phyloP scores from a whole-genome alignment of 2,888 invertebrate genomes.

The Odontocolon sp. region DNA sequence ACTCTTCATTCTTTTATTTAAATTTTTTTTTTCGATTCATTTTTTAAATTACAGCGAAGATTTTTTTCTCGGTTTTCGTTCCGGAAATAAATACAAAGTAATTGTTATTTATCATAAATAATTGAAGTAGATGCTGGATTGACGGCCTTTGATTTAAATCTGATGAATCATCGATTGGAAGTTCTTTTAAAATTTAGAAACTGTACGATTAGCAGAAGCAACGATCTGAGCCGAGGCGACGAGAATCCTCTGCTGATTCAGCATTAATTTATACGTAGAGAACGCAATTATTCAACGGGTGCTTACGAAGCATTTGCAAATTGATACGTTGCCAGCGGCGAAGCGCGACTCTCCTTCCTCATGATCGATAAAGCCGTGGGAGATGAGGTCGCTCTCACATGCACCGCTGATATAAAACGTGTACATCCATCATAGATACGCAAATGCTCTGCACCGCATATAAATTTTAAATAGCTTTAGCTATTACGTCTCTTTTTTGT shows the following conservation, averaged over 20 bases:
- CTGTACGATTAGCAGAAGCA: not conserved
- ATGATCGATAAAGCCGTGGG: slow-evolving; percentile 6
- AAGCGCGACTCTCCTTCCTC: not conserved
- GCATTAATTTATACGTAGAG: not conserved
- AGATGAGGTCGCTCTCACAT: not conserved
- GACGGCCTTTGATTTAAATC: too few relatives aligned
- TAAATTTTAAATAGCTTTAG: not conserved
- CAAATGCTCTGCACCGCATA: too few relatives aligned
- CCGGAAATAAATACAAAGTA: not conserved
- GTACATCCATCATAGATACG: too few relatives aligned
- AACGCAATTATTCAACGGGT: slow-evolving; percentile 11
- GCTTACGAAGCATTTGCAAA: slow-evolving; percentile 31
- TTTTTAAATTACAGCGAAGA: too few relatives aligned
- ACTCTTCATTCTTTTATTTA: too few relatives aligned
- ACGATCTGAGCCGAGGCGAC: not conserved
- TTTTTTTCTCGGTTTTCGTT: not conserved
- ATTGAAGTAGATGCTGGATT: too few relatives aligned
- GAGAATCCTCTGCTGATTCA: slow-evolving; percentile 2
- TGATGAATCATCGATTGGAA: not conserved
- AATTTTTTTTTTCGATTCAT: too few relatives aligned
- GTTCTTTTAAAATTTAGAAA: not conserved
- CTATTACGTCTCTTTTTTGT: not conserved
- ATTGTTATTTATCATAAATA: too few relatives aligned
- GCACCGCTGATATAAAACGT: not conserved
- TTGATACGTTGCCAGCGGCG: slow-evolving; percentile 3